These are phyloP conservation scores for Macrochelys suwanniensis DNA, from an alignment of 2,797 vertebrate species.

Conservation along the genomic window DNA sequence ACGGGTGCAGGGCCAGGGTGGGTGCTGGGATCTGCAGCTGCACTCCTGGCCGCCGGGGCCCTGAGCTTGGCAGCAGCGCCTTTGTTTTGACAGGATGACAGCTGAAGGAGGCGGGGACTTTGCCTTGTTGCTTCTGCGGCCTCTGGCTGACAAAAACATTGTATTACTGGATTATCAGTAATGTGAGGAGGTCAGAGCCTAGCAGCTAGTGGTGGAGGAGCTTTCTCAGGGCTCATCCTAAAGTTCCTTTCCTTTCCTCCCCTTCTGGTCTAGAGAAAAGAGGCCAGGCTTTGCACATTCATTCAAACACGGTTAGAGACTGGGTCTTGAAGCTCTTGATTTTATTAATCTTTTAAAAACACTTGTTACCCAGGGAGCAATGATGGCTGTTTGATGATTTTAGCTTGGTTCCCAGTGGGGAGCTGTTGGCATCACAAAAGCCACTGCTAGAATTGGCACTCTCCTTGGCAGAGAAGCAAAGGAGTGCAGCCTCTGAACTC, in stretches of 20 bases:
- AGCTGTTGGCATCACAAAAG: background rate
- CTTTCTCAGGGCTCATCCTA: background rate
- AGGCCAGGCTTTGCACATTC: background rate
- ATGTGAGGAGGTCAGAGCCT: background rate
- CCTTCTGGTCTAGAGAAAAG: background rate
- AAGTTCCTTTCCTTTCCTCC: background rate
- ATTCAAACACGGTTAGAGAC: background rate
- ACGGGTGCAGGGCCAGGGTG: conserved; percentile 79
- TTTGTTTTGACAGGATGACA: conserved; percentile 98
- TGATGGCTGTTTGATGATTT: background rate
- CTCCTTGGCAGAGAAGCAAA: background rate
- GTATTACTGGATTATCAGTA: background rate
- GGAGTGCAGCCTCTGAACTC: background rate
- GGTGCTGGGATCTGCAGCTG: background rate
- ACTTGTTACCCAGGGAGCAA: background rate
- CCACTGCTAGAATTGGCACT: background rate
- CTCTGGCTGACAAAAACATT: conserved; percentile 26
- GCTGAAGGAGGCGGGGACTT: conserved; percentile 86
- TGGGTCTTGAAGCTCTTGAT: background rate
- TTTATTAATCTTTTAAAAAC: background rate
- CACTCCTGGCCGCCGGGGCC: background rate
- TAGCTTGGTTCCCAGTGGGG: background rate
- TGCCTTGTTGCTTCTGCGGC: conserved; percentile 57
- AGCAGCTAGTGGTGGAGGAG: background rate
- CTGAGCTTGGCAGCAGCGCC: conserved; percentile 73